A percentile compares a stretch with the other conserved stretches of the same genome.
Conservation (phyloP, 2,888 invertebrate species). For the Pristionchus fissidentatus region DNA sequence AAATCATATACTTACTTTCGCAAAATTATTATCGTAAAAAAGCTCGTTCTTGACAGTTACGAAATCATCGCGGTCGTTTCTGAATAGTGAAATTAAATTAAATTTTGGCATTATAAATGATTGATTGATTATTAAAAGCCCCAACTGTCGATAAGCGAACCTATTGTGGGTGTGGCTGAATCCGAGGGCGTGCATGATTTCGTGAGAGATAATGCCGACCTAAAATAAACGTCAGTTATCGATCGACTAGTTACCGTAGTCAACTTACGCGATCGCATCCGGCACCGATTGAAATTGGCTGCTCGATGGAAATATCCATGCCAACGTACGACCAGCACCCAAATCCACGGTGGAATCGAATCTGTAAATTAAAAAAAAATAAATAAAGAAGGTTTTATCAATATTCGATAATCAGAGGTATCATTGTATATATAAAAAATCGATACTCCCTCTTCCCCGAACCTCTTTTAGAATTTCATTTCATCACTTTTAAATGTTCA, state of each 20-base stretch:
- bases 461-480: no score
- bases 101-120: no score
- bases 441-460: not conserved
- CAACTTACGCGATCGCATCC: not conserved
- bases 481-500: not conserved
- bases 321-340: not conserved
- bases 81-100: not conserved
- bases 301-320: not conserved
- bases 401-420: not conserved
- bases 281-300: not conserved
- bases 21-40: no score
- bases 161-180: slow-evolving; percentile 4
- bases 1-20: no score
- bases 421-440: not conserved
- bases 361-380: not conserved
- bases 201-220: not conserved
- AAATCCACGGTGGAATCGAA: not conserved
- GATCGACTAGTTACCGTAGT: not conserved
- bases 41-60: not conserved
- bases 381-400: no score
- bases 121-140: not conserved
- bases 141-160: not conserved
- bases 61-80: slow-evolving; percentile 32
- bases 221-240: not conserved
- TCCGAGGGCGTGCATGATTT: slow-evolving; percentile 10